Evolutionary conservation across 2,888 invertebrate species (phyloP).

Genomic region (Margaritifera margaritifera): DNA sequence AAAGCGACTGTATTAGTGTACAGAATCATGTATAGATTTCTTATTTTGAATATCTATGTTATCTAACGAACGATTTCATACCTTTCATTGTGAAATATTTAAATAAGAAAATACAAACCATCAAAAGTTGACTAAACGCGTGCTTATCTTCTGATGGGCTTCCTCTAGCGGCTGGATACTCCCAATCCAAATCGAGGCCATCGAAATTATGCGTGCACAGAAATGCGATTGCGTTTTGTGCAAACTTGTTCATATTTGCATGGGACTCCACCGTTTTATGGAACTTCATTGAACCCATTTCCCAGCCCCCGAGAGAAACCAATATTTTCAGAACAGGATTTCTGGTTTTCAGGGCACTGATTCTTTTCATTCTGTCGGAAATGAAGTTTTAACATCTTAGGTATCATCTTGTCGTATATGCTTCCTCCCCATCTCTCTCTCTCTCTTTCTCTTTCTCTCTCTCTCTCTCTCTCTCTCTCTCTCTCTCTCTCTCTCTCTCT

Average conservation of each 20-base stretch:
- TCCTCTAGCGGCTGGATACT: conserved; percentile 80
- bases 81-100: no score
- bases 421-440: no score
- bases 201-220: conserved; percentile 79
- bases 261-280: conserved; percentile 38
- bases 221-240: conserved; percentile 38
- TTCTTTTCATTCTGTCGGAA: not conserved
- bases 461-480: no score
- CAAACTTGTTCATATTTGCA: conserved; percentile 37
- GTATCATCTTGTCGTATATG: no score
- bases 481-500: no score
- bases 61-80: not conserved
- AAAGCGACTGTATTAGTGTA: no score
- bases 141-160: conserved; percentile 54
- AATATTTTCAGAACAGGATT: conserved; percentile 55
- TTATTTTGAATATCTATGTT: not conserved
- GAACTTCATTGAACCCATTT: conserved; percentile 65
- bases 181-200: conserved; percentile 94
- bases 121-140: conserved; percentile 38
- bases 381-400: not conserved
- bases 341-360: conserved; percentile 33
- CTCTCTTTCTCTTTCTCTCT: no score
- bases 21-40: no score
- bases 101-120: conserved; percentile 16
- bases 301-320: conserved; percentile 65